Conservation (phyloP, 2,888 invertebrate genomes). For the Autographa pulchrina region DNA sequence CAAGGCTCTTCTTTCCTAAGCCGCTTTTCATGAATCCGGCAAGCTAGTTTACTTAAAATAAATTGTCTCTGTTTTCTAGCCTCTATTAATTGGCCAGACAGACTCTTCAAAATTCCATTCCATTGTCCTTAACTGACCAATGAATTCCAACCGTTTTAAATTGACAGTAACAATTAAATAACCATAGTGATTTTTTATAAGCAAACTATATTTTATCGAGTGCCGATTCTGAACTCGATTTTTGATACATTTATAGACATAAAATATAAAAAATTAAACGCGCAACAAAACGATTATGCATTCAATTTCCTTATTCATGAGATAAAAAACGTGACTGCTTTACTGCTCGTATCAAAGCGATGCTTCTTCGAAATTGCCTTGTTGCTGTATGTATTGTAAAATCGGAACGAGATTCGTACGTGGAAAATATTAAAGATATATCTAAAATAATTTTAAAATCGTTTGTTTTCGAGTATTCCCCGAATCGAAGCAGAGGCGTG, state of each 20-base stretch:
- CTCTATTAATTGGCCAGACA: too few relatives aligned
- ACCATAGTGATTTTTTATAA: too few relatives aligned
- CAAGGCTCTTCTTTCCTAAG: too few relatives aligned
- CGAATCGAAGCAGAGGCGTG: not conserved
- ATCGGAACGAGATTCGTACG: constrained; percentile 11
- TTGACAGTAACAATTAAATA: too few relatives aligned
- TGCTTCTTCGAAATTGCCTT: constrained; percentile 42
- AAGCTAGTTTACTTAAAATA: too few relatives aligned
- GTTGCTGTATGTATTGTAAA: constrained; percentile 25
- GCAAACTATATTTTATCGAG: too few relatives aligned
- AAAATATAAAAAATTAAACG: constrained; percentile 22
- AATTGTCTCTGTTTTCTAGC: too few relatives aligned
- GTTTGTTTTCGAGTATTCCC: not conserved
- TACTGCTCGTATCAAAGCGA: constrained; percentile 43
- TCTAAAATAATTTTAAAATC: not conserved
- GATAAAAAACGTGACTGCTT: constrained; percentile 59
- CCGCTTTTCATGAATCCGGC: too few relatives aligned
- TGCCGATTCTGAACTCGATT: not conserved
- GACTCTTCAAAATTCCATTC: too few relatives aligned
- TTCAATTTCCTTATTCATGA: constrained; percentile 70
- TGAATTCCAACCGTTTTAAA: too few relatives aligned
- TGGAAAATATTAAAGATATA: constrained; percentile 7
- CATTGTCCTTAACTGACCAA: too few relatives aligned
- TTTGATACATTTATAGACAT: not conserved
- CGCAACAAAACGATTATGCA: constrained; percentile 57